Base-by-base conservation (phyloP, 2,888 invertebrate species). In the Dione juno region DNA sequence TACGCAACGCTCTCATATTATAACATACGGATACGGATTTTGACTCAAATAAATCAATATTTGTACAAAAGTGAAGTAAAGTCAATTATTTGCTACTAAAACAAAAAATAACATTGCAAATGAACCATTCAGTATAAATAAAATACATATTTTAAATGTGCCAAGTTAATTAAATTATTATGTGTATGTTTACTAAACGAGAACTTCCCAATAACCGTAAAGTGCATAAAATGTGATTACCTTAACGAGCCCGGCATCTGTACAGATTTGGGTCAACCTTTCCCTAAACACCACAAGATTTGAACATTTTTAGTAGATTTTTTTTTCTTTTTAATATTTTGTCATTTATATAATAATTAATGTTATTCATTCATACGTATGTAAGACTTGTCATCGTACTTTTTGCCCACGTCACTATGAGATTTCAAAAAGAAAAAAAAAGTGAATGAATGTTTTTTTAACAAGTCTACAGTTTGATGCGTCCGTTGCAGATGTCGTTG, bases 401-500 rank as follows among this genome's bases (percentile, higher is more conserved):
- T 37, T 40, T 40, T 16, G 37, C n/a, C 11, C 16, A 19, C n/a
- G 16, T 57, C 7, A 57, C 37, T 19, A 19, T 11, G 16, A 11
- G 37, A 57, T 40, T 40, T 57, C 37, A 37, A 37, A n/a, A n/a
- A 37, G 5, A 37, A n/a, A 10, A 37, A 35, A 54, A n/a, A 5
- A 35, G 11, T 35, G 9, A 5, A 52, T 48, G 5, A 2, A 16
- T 37, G n/a, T 50, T 50, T 50, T 37, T 57, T n/a, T 37, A 35
- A 54, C 10, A 9, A 3, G 54, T 74, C 80, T 90, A 93, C 74
- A 93, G 86, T 78, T 93, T 93, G 74, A 92, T 83, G 64, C 84
- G 88, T 45, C 92, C 93, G 78, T 80, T 85, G 79, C 89, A 88
- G 72, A 96, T 95, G 78, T 95, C 94, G 28, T 85, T 88, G 85